phyloP scores from a whole-genome alignment of 2,113 vertebrate species.

The Atrichornis clamosus region DNA sequence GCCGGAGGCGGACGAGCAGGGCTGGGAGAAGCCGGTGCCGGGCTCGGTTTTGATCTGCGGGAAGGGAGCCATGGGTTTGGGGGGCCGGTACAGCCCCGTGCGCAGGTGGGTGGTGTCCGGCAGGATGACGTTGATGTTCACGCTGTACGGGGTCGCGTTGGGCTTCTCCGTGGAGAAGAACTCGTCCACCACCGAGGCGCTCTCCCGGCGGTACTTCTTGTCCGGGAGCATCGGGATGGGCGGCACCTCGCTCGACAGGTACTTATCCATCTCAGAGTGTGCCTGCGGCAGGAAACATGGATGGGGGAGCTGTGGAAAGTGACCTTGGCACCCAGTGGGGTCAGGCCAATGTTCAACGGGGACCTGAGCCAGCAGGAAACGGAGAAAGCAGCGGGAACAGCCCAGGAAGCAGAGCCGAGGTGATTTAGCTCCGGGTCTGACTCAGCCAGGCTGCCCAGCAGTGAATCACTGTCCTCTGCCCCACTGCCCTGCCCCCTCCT shows the following conservation, averaged over 20 bases:
- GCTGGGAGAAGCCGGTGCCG: slow-evolving; percentile 69
- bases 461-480: slow-evolving; percentile 13
- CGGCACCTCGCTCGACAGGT: slow-evolving; percentile 70
- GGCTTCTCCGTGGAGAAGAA: slow-evolving; percentile 87
- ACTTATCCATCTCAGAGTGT: slow-evolving; percentile 84
- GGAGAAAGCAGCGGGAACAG: background rate
- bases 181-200: slow-evolving; percentile 88
- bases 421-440: background rate
- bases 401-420: background rate
- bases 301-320: background rate
- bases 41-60: slow-evolving; percentile 84
- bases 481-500: background rate
- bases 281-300: slow-evolving; percentile 27
- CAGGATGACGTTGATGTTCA: slow-evolving; percentile 92
- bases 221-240: slow-evolving; percentile 54
- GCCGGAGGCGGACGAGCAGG: slow-evolving; percentile 64
- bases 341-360: rapidly evolving
- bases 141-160: slow-evolving; percentile 76
- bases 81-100: slow-evolving; percentile 83
- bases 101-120: slow-evolving; percentile 85
- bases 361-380: background rate
- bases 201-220: slow-evolving; percentile 86
- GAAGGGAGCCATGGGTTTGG: slow-evolving; percentile 24
- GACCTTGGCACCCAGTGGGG: background rate
- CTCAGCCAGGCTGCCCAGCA: background rate